A percentile compares a stretch with the other conserved stretches of the same genome.
Conservation (phyloP, 64 coral and sea anemone species). For the Astreopora myriophthalma region DNA sequence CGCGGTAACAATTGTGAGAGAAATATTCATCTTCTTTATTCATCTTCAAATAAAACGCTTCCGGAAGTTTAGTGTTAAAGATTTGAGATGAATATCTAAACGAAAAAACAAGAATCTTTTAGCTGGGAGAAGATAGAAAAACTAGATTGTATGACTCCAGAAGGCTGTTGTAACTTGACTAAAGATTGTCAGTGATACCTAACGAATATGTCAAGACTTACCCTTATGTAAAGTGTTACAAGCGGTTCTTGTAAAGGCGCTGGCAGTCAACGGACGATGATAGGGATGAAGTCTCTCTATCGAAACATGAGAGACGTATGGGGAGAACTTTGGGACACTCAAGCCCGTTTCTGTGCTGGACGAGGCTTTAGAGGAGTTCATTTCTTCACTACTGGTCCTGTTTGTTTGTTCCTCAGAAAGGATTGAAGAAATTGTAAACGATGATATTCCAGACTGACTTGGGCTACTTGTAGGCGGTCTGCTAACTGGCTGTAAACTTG, state of each 20-base stretch:
- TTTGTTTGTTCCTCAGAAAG: constrained; percentile 19
- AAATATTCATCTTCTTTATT: neutral
- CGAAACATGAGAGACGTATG: constrained; percentile 23
- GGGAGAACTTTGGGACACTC: neutral
- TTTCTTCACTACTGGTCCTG: neutral
- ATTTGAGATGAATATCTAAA: neutral
- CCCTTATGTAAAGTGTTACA: constrained; percentile 53
- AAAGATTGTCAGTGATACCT: neutral
- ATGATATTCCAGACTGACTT: constrained; percentile 5
- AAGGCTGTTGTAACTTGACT: neutral
- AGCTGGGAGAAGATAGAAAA: neutral
- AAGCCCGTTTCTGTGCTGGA: constrained; percentile 7
- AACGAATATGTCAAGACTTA: neutral
- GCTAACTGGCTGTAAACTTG: constrained; percentile 17
- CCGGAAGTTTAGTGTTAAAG: neutral
- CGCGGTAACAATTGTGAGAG: neutral
- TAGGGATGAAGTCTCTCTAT: constrained; percentile 77
- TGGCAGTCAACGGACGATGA: constrained; percentile 33
- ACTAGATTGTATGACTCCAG: neutral
- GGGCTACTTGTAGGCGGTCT: constrained; percentile 41
- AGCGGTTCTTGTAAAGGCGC: constrained; percentile 48
- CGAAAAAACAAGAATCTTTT: neutral
- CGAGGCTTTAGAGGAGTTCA: neutral
- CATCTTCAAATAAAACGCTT: neutral
- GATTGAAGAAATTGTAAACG: constrained; percentile 71